Conservation (phyloP, 2,113 vertebrate species). For the Lates calcarifer region DNA sequence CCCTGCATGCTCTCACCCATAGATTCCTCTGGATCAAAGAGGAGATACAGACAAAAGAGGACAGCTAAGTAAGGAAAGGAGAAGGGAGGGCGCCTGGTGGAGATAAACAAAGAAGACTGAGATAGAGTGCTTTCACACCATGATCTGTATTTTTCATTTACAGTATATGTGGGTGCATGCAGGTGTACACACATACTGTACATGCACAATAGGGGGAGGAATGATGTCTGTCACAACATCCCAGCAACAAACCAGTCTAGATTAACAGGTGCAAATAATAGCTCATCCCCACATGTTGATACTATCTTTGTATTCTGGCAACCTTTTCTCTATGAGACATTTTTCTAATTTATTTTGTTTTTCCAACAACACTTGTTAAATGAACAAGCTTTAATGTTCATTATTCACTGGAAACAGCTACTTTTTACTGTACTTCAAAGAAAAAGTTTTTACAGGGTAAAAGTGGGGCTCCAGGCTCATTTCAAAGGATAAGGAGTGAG, state of each 20-base stretch:
- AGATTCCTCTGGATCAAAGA: conserved; percentile 38
- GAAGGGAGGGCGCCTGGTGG: neutral
- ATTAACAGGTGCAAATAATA: conserved; percentile 42
- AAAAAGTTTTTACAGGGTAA: too few species aligned
- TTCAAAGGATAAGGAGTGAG: too few species aligned
- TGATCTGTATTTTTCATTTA: conserved; percentile 22
- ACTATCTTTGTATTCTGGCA: neutral
- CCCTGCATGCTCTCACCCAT: conserved; percentile 21
- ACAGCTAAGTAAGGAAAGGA: neutral
- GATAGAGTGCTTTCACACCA: conserved; percentile 12
- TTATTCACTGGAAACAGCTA: too few species aligned
- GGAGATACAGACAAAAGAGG: conserved; percentile 11
- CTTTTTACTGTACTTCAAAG: too few species aligned
- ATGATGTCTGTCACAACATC: conserved; percentile 17
- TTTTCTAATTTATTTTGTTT: too few species aligned
- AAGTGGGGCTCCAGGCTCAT: too few species aligned
- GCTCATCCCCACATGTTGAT: neutral
- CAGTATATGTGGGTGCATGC: conserved; percentile 4
- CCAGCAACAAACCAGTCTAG: conserved; percentile 18
- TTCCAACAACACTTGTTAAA: too few species aligned
- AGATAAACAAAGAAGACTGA: conserved; percentile 34
- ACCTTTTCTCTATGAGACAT: too few species aligned
- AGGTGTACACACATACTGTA: neutral
- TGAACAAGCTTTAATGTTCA: too few species aligned
- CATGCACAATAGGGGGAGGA: conserved; percentile 25